Conservation (phyloP, 2,888 invertebrate genomes). For the Choristoneura rosaceana region DNA sequence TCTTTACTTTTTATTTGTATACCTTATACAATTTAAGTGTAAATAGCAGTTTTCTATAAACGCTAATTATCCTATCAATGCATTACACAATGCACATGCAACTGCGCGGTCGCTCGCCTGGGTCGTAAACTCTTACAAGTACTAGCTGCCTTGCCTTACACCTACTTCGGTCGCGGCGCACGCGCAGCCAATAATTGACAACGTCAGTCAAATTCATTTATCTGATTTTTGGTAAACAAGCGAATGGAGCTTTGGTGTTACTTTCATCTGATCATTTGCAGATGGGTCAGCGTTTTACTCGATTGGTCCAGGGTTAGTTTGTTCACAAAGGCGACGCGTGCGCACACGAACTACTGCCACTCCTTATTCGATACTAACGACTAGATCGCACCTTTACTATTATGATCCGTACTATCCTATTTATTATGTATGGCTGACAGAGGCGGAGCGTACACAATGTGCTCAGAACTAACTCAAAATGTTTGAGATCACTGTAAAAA, state of each 20-base stretch:
- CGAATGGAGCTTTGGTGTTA: no score
- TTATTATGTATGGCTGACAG: constrained; percentile 29
- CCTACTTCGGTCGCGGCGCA: constrained; percentile 21
- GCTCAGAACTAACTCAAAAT: neutral
- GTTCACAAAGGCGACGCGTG: constrained; percentile 8
- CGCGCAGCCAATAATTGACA: constrained; percentile 15
- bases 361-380: constrained; percentile 47
- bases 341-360: constrained; percentile 26
- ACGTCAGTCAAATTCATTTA: neutral
- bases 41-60: constrained; percentile 1
- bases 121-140: constrained; percentile 20
- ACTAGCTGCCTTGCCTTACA: constrained; percentile 37
- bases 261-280: no score
- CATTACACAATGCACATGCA: constrained; percentile 17
- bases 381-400: constrained; percentile 45
- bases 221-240: neutral
- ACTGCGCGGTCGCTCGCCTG: constrained; percentile 9
- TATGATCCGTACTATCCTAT: constrained; percentile 20
- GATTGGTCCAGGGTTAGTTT: neutral
- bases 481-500: constrained; percentile 8
- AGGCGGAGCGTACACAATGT: constrained; percentile 10
- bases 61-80: constrained; percentile 23
- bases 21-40: neutral
- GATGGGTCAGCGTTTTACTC: neutral
- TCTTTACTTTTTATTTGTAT: neutral